Evolutionary conservation across 1,140 invertebrate genomes (phyloP).

Genomic region (Caenorhabditis brenneri): DNA sequence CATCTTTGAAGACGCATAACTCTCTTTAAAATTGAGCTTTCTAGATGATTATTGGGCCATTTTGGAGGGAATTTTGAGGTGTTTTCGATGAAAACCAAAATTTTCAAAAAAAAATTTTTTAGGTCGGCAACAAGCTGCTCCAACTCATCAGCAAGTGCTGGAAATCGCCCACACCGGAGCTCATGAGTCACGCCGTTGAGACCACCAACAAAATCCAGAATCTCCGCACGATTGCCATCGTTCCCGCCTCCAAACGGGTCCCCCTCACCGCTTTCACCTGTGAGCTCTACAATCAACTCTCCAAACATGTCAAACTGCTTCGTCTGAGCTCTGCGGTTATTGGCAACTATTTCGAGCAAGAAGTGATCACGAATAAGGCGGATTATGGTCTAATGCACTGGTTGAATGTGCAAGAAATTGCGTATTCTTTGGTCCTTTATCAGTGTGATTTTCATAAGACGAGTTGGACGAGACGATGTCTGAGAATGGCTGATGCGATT

Average conservation of each 20-base stretch:
- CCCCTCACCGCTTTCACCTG: constrained; percentile 93
- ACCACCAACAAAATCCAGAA: constrained; percentile 75
- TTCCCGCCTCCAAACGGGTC: constrained; percentile 90
- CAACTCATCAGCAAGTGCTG: constrained; percentile 69
- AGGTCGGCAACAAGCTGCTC: constrained; percentile 73
- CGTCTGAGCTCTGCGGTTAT: constrained; percentile 62
- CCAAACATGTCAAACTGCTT: constrained; percentile 79
- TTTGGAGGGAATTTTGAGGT: too few species aligned
- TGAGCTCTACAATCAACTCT: constrained; percentile 91
- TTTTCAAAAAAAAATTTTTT: constrained; percentile 74
- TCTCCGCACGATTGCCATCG: constrained; percentile 93
- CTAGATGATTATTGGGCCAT: too few species aligned
- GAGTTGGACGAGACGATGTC: constrained; percentile 93
- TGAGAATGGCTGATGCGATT: constrained; percentile 96
- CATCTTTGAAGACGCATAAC: too few species aligned
- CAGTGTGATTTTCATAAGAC: constrained; percentile 91
- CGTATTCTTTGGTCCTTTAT: constrained; percentile 89
- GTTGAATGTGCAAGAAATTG: constrained; percentile 97
- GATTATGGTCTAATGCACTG: constrained; percentile 85
- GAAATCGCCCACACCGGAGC: constrained; percentile 55
- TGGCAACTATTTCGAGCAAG: constrained; percentile 59
- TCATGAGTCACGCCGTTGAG: constrained; percentile 62
- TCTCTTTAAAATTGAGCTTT: too few species aligned
- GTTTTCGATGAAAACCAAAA: constrained; percentile 76
- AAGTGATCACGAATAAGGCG: constrained; percentile 68